Evolutionary conservation across 2,888 invertebrate species (phyloP).

Genomic region (Apodemia hepburni): DNA sequence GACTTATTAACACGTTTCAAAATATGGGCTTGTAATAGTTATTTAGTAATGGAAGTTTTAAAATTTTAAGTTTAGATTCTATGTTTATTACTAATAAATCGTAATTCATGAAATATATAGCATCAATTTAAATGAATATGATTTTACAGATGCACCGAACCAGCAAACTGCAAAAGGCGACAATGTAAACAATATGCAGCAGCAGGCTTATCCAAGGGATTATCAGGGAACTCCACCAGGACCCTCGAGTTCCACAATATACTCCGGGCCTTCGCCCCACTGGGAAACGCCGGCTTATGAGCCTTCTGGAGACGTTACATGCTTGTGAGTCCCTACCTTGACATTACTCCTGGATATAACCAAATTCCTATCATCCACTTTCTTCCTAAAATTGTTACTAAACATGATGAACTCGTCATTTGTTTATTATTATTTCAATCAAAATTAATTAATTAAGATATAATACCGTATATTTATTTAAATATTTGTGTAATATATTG

Average conservation of each 20-base stretch:
- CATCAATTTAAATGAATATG: slow-evolving; percentile 33
- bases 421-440: background rate
- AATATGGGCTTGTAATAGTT: too few species aligned
- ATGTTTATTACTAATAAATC: too few species aligned
- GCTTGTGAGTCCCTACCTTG: slow-evolving; percentile 76
- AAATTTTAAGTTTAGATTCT: too few species aligned
- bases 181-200: slow-evolving; percentile 78
- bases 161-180: slow-evolving; percentile 68
- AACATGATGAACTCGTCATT: background rate
- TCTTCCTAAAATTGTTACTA: slow-evolving; percentile 21
- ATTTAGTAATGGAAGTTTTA: too few species aligned
- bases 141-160: slow-evolving; percentile 69
- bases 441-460: too few species aligned
- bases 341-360: slow-evolving; percentile 48
- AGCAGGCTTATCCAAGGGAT: slow-evolving; percentile 63
- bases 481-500: background rate
- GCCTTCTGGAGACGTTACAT: slow-evolving; percentile 73
- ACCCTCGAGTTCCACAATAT: slow-evolving; percentile 52
- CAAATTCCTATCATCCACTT: slow-evolving; percentile 33
- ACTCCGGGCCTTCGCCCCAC: slow-evolving; percentile 52
- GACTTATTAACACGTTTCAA: too few species aligned
- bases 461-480: background rate
- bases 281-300: slow-evolving; percentile 72
- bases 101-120: slow-evolving; percentile 24
- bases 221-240: slow-evolving; percentile 54